These are phyloP conservation scores for Mechanitis messenoides DNA, from an alignment of 2,888 invertebrate species.

Conservation along the genomic window DNA sequence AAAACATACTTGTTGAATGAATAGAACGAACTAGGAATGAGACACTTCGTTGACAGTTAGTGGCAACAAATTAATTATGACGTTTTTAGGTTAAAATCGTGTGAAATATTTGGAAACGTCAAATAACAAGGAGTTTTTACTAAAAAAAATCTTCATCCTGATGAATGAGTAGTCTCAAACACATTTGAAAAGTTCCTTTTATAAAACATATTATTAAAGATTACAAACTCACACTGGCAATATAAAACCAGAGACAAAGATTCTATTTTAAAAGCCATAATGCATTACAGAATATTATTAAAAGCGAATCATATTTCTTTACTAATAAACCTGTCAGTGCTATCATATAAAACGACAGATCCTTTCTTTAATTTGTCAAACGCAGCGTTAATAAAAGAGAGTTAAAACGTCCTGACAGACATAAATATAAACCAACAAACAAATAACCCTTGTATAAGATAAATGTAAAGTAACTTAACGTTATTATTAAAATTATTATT, in stretches of 20 bases:
- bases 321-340: conserved; percentile 31
- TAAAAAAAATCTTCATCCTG: too few relatives aligned
- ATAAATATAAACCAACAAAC: conserved; percentile 31
- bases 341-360: conserved; percentile 23
- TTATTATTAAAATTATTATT: too few relatives aligned
- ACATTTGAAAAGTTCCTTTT: too few relatives aligned
- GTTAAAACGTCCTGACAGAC: conserved; percentile 29
- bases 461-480: neutral
- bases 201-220: too few relatives aligned
- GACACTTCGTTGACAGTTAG: neutral
- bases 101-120: too few relatives aligned
- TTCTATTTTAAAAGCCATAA: conserved; percentile 8
- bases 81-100: too few relatives aligned
- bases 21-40: neutral
- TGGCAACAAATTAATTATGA: neutral
- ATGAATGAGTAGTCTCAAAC: too few relatives aligned
- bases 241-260: neutral
- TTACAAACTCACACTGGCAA: too few relatives aligned
- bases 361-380: conserved; percentile 23
- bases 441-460: conserved; percentile 25
- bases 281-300: conserved; percentile 20
- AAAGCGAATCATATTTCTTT: conserved; percentile 29
- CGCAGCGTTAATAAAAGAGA: conserved; percentile 28
- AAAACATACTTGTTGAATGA: conserved; percentile 3
- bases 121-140: too few relatives aligned